A percentile compares a stretch with the other conserved stretches of the same genome.
These are phyloP conservation scores for Heterodera carotae DNA, from an alignment of 1,140 invertebrate species.

Conservation along the genomic window DNA sequence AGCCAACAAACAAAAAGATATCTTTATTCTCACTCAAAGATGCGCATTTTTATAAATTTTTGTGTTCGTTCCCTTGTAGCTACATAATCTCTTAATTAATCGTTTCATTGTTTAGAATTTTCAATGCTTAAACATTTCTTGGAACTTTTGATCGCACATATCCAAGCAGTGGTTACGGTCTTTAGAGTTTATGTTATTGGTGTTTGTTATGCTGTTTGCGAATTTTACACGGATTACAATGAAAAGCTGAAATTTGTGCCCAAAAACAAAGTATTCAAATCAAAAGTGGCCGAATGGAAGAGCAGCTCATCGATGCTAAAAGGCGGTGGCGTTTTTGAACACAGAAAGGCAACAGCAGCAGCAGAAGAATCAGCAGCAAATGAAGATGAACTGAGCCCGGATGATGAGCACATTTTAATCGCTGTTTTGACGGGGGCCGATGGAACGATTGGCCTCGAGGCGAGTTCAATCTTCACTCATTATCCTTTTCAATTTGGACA, in stretches of 20 bases:
- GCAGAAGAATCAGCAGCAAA: background rate
- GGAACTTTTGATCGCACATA: background rate
- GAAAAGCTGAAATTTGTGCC: constrained; percentile 10
- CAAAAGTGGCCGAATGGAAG: constrained; percentile 10
- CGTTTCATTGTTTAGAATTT: background rate
- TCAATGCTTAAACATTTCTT: background rate
- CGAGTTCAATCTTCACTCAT: background rate
- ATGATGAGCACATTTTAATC: too few species aligned
- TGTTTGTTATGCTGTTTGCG: constrained; percentile 1
- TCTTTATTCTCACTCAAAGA: too few species aligned
- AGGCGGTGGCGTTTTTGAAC: background rate
- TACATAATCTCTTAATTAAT: too few species aligned
- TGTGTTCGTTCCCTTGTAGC: too few species aligned
- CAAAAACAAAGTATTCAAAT: background rate
- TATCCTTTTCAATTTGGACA: too few species aligned
- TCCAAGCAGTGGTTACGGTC: constrained; percentile 8
- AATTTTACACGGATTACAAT: constrained; percentile 11
- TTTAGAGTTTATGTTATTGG: constrained; percentile 8
- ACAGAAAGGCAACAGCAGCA: background rate
- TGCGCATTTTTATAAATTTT: too few species aligned
- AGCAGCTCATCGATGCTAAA: background rate
- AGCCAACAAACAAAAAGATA: too few species aligned
- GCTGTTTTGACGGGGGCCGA: constrained; percentile 37
- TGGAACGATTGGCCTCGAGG: constrained; percentile 33
- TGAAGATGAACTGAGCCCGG: background rate